phyloP scores from a whole-genome alignment of 2,797 vertebrate genomes.

The Antennarius maculatus region DNA sequence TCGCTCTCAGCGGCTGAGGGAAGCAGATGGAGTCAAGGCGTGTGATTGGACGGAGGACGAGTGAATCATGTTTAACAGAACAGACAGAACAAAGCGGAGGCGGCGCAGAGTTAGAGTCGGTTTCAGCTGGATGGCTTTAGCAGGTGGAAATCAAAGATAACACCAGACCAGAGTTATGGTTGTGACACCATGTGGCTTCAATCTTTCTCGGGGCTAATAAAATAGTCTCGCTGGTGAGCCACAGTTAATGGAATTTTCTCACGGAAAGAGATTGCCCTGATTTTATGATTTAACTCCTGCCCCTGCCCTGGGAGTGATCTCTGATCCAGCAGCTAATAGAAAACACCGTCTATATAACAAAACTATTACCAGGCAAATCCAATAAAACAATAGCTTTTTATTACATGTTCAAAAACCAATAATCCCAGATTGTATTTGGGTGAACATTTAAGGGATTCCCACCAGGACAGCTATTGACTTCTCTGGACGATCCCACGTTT shows the following conservation, averaged over 20 bases:
- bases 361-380: slow-evolving; percentile 76
- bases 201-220: slow-evolving; percentile 77
- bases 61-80: slow-evolving; percentile 52
- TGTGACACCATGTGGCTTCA: slow-evolving; percentile 81
- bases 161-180: slow-evolving; percentile 67
- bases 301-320: slow-evolving; percentile 71
- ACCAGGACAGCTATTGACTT: slow-evolving; percentile 67
- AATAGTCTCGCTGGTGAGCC: slow-evolving; percentile 75
- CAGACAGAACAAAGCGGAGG: slow-evolving; percentile 60
- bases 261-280: slow-evolving; percentile 76
- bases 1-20: slow-evolving; percentile 68
- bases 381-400: slow-evolving; percentile 82
- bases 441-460: slow-evolving; percentile 74
- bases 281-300: slow-evolving; percentile 76
- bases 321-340: slow-evolving; percentile 78
- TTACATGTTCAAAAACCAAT: slow-evolving; percentile 81
- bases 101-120: slow-evolving; percentile 44
- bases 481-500: slow-evolving; percentile 64
- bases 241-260: slow-evolving; percentile 81
- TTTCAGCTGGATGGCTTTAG: slow-evolving; percentile 76
- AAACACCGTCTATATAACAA: slow-evolving; percentile 74
- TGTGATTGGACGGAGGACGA: slow-evolving; percentile 18
- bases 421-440: slow-evolving; percentile 73
- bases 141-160: slow-evolving; percentile 82
- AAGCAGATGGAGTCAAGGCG: slow-evolving; percentile 32